phyloP scores from a whole-genome alignment of 2,113 vertebrate genomes.

The Mesocricetus auratus region DNA sequence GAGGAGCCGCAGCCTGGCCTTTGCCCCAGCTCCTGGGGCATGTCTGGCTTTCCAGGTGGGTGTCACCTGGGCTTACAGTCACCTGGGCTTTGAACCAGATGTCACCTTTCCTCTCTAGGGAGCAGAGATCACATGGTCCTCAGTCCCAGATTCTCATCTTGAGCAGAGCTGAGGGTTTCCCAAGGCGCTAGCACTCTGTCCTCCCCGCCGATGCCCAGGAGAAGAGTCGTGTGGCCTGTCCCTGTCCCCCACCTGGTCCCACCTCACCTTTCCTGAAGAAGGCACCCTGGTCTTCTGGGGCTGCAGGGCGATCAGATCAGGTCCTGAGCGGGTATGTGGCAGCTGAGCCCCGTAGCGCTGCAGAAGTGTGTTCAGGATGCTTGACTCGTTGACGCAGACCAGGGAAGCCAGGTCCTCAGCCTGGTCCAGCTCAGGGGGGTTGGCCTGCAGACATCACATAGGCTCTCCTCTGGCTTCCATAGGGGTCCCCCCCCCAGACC shows the following conservation, averaged over 20 bases:
- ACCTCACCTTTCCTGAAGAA: slow-evolving; percentile 66
- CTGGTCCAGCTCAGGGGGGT: slow-evolving; percentile 91
- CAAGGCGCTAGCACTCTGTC: neutral
- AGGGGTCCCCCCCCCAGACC: too few species aligned
- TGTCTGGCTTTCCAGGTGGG: neutral
- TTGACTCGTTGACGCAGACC: slow-evolving; percentile 91
- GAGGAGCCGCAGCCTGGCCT: fast-evolving
- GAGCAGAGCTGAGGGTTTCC: too few species aligned
- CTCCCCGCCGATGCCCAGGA: neutral
- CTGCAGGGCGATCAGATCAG: slow-evolving; percentile 87
- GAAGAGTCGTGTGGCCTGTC: neutral
- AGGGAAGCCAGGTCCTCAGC: slow-evolving; percentile 93
- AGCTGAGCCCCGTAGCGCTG: slow-evolving; percentile 87
- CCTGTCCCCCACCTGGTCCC: neutral
- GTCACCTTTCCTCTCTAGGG: too few species aligned
- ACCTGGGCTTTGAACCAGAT: neutral
- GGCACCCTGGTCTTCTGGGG: neutral
- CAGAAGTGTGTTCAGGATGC: slow-evolving; percentile 90
- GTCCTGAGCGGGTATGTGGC: slow-evolving; percentile 90
- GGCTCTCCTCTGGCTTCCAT: neutral
- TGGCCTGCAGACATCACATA: slow-evolving; percentile 87
- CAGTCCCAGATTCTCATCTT: neutral
- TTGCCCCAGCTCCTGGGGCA: too few species aligned
- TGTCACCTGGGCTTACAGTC: neutral
- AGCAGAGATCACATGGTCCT: fast-evolving